A percentile compares a stretch with the other conserved stretches of the same genome.
Conservation (phyloP, 2,888 invertebrate species). For the Hofmannophila pseudospretella region DNA sequence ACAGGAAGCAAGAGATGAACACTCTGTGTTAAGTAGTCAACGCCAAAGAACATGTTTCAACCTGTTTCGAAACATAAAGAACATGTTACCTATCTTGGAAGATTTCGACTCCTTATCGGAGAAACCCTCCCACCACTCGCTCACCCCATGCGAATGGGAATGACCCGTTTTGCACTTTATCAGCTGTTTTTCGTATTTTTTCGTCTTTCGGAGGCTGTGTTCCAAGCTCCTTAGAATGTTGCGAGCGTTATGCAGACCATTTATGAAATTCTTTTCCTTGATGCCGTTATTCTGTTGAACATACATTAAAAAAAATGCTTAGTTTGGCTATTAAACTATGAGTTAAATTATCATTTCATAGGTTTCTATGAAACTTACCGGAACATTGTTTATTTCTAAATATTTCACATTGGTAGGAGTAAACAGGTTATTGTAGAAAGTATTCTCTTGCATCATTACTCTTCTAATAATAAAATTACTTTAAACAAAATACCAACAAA, state of each 20-base stretch:
- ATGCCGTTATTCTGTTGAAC: conserved; percentile 19
- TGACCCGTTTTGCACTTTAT: conserved; percentile 45
- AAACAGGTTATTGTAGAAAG: conserved; percentile 26
- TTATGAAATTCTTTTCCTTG: conserved; percentile 37
- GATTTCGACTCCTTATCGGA: conserved; percentile 26
- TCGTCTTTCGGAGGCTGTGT: conserved; percentile 46
- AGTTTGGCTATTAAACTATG: not conserved
- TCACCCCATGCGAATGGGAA: conserved; percentile 33
- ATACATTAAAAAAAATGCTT: not conserved
- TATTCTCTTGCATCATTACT: conserved; percentile 9
- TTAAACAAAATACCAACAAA: conserved; percentile 5
- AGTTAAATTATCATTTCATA: too few species aligned
- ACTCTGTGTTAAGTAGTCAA: too few species aligned
- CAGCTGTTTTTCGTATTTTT: conserved; percentile 45
- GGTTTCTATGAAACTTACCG: too few species aligned
- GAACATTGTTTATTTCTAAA: conserved; percentile 31
- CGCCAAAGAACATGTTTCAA: too few species aligned
- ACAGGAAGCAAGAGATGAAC: too few species aligned
- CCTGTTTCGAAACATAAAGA: too few species aligned
- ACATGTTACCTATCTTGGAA: conserved; percentile 22
- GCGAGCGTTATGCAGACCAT: conserved; percentile 47
- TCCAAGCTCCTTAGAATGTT: conserved; percentile 46
- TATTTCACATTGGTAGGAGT: conserved; percentile 30
- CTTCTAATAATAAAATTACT: not conserved
- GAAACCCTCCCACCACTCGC: conserved; percentile 38